phyloP scores from a whole-genome alignment of 2,113 vertebrate species.

The Calidris pugnax region DNA sequence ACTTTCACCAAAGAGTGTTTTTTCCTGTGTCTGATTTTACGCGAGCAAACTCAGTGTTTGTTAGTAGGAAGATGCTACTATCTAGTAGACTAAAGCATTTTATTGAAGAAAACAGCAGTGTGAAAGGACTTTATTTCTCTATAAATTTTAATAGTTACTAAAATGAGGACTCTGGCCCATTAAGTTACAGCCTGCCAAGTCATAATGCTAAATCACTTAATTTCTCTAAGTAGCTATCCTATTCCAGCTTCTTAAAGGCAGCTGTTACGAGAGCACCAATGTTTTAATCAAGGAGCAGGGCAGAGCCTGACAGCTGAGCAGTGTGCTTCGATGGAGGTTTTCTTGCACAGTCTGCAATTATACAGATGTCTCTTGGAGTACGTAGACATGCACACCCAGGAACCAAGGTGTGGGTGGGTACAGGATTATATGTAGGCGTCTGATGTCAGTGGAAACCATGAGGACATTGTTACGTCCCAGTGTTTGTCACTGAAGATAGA shows the following conservation, averaged over 20 bases:
- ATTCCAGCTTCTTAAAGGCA: constrained; percentile 36
- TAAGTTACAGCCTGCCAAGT: constrained; percentile 54
- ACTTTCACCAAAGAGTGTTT: not conserved
- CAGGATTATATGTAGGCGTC: not conserved
- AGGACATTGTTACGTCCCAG: not conserved
- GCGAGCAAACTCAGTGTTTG: not conserved
- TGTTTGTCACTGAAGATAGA: not conserved
- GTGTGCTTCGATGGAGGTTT: not conserved
- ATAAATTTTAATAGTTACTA: constrained; percentile 66
- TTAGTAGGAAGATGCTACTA: constrained; percentile 8
- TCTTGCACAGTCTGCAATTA: not conserved
- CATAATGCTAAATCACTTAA: constrained; percentile 51
- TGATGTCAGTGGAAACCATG: not conserved
- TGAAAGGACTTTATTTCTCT: constrained; percentile 60
- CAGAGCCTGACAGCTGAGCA: not conserved
- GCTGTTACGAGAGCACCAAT: not conserved
- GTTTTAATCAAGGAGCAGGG: constrained; percentile 16
- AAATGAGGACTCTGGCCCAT: constrained; percentile 49
- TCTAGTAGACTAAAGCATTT: constrained; percentile 56
- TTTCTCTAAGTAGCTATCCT: constrained; percentile 27
- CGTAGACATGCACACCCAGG: not conserved
- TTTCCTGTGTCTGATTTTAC: not conserved
- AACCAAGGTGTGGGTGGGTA: not conserved
- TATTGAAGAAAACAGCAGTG: constrained; percentile 54
- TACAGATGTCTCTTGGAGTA: not conserved